These are phyloP conservation scores for Anisognathus igniventris DNA, from an alignment of 2,797 vertebrate genomes.

Conservation along the genomic window DNA sequence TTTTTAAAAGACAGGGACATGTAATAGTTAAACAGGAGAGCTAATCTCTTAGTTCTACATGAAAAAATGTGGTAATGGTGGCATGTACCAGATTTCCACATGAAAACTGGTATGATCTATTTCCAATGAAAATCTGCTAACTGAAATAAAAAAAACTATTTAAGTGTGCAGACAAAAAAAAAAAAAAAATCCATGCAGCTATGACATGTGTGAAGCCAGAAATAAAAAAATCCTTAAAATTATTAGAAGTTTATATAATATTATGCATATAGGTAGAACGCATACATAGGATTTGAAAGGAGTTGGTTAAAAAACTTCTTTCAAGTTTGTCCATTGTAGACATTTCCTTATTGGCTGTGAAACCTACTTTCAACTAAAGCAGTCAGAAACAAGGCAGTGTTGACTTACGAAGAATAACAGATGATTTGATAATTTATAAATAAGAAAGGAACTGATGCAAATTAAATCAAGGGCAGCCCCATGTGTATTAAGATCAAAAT, in stretches of 20 bases:
- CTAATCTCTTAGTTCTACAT: not conserved
- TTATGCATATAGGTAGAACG: not conserved
- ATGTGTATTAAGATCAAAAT: not conserved
- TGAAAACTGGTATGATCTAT: not conserved
- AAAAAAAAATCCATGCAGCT: not conserved
- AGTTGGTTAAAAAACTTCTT: not conserved
- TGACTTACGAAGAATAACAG: not conserved
- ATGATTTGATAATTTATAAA: not conserved
- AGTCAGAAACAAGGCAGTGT: not conserved
- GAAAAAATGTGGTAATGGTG: not conserved
- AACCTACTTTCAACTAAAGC: not conserved
- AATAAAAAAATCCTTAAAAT: not conserved
- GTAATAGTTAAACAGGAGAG: not conserved
- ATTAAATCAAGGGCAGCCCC: not conserved
- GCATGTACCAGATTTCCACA: not conserved
- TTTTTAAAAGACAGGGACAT: not conserved
- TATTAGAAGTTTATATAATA: not conserved
- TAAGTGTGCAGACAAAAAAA: not conserved
- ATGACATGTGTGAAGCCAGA: not conserved
- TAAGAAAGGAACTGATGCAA: constrained; percentile 4
- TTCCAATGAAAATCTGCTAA: not conserved
- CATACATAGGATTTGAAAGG: not conserved
- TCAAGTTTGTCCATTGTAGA: not conserved
- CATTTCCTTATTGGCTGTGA: not conserved
- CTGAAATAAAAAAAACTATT: not conserved